These are phyloP conservation scores for Procambarus clarkii DNA, from an alignment of 1,140 invertebrate genomes.

Conservation along the genomic window DNA sequence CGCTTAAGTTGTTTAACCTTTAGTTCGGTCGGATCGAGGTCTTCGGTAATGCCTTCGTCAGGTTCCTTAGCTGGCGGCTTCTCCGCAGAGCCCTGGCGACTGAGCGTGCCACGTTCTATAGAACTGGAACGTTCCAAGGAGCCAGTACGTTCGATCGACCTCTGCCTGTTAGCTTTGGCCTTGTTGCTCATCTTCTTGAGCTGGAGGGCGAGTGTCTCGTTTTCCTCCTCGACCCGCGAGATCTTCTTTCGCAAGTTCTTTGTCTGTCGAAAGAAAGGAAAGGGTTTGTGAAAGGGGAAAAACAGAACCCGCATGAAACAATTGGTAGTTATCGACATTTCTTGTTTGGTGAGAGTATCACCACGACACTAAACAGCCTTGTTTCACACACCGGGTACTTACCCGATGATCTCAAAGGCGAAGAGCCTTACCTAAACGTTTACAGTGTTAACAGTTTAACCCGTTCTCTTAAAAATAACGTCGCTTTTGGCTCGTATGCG, in stretches of 20 bases:
- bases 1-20: slow-evolving; percentile 35
- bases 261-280: slow-evolving; percentile 79
- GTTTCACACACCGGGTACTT: too few relatives aligned
- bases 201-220: slow-evolving; percentile 92
- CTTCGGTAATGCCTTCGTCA: slow-evolving; percentile 63
- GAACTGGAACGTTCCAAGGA: slow-evolving; percentile 63
- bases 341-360: too few relatives aligned
- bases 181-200: slow-evolving; percentile 92
- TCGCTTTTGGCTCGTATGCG: too few relatives aligned
- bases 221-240: slow-evolving; percentile 92
- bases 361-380: too few relatives aligned
- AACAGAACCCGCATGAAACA: too few relatives aligned
- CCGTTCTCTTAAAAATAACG: too few relatives aligned
- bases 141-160: slow-evolving; percentile 68
- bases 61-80: slow-evolving; percentile 66
- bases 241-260: slow-evolving; percentile 90
- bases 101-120: slow-evolving; percentile 65
- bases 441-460: too few relatives aligned
- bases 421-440: too few relatives aligned
- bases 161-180: slow-evolving; percentile 67
- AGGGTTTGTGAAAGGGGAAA: too few relatives aligned
- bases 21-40: slow-evolving; percentile 71
- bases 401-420: too few relatives aligned
- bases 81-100: slow-evolving; percentile 68
- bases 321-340: too few relatives aligned